Percentiles rank a stretch among this genome's conserved stretches.
phyloP scores from a whole-genome alignment of 2,797 vertebrate species.

The Melanotaenia trifasciata region DNA sequence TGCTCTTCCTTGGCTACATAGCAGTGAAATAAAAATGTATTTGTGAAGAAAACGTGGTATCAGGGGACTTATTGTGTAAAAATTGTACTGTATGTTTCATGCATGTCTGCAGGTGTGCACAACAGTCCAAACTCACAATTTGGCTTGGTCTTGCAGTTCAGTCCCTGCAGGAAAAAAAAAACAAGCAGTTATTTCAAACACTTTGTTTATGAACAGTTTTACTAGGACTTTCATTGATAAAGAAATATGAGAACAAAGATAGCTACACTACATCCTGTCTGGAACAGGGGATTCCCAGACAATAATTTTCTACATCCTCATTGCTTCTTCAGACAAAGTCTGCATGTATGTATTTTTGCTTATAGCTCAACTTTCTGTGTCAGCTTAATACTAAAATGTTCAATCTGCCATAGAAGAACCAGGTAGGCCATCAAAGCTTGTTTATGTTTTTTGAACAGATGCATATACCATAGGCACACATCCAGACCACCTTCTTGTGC shows the following conservation, averaged over 20 bases:
- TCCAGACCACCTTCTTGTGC: too few species aligned
- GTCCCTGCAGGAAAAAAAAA: constrained; percentile 66
- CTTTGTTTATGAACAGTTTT: not conserved
- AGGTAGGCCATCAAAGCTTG: too few species aligned
- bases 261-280: too few species aligned
- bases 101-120: not conserved
- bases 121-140: constrained; percentile 68
- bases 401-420: too few species aligned
- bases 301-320: constrained; percentile 52
- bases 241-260: constrained; percentile 21
- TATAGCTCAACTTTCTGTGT: too few species aligned
- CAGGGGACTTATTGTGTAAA: too few species aligned
- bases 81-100: not conserved
- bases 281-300: not conserved
- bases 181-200: not conserved
- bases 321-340: constrained; percentile 20
- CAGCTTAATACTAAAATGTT: too few species aligned
- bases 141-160: constrained; percentile 72
- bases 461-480: too few species aligned
- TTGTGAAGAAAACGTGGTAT: too few species aligned
- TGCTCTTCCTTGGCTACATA: not conserved
- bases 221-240: not conserved
- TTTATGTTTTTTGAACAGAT: too few species aligned
- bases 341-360: too few species aligned
- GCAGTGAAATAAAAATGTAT: not conserved